Conservation (phyloP, 2,888 invertebrate species). For the Bugulina stolonifera region DNA sequence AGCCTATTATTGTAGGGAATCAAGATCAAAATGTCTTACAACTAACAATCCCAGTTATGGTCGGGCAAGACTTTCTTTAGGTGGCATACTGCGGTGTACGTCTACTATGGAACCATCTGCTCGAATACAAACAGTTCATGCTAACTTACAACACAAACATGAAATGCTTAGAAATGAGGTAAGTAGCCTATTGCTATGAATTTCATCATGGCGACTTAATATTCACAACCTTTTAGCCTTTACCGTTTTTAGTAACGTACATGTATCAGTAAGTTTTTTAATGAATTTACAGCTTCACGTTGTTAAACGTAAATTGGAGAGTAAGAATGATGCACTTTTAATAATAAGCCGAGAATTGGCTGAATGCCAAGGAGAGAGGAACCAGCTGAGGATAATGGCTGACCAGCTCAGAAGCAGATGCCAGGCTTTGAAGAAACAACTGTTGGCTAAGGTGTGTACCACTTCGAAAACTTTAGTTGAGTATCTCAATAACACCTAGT, state of each 20-base stretch:
- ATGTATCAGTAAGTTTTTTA: no score
- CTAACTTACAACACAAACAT: background rate
- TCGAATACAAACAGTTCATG: background rate
- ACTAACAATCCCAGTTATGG: no score
- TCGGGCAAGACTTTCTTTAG: no score
- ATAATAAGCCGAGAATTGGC: constrained; percentile 72
- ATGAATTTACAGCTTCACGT: no score
- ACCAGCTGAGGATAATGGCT: constrained; percentile 72
- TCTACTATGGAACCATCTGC: background rate
- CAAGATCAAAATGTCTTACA: no score
- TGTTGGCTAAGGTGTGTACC: constrained; percentile 29
- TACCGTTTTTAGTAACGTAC: no score
- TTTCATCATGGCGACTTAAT: no score
- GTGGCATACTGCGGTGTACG: no score
- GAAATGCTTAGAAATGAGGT: constrained; percentile 2
- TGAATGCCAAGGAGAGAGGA: constrained; percentile 70
- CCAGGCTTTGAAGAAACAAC: constrained; percentile 49
- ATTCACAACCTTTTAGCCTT: no score
- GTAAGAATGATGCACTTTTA: constrained; percentile 74
- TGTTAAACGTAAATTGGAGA: constrained; percentile 63
- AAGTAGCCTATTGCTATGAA: background rate
- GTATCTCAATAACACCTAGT: no score
- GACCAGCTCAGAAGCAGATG: constrained; percentile 64
- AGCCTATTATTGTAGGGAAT: no score
- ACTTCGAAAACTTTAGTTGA: no score